Conservation (phyloP, 2,888 invertebrate genomes). For the Eupithecia abbreviata region DNA sequence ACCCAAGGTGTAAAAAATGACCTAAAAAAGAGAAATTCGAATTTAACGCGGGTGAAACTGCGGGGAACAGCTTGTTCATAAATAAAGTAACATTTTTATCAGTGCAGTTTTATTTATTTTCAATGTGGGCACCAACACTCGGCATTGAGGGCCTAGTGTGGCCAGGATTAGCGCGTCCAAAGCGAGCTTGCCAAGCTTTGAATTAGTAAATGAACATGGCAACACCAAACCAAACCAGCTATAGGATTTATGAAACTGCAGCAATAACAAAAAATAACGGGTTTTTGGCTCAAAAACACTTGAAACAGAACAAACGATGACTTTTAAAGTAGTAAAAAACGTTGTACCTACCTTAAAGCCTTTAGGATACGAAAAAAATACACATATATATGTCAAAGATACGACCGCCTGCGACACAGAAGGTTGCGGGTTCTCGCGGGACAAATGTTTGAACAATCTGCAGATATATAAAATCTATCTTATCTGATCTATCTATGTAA, state of each 20-base stretch:
- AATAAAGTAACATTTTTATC: neutral
- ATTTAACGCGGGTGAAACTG: too few relatives aligned
- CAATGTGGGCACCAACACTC: neutral
- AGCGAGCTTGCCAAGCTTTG: conserved; percentile 16
- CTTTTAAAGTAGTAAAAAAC: neutral
- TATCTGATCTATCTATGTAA: too few relatives aligned
- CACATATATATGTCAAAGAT: too few relatives aligned
- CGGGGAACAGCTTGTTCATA: neutral
- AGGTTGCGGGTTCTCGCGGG: too few relatives aligned
- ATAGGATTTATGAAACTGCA: neutral
- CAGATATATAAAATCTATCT: too few relatives aligned
- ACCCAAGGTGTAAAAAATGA: too few relatives aligned
- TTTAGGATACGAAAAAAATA: too few relatives aligned
- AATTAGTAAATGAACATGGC: conserved; percentile 19
- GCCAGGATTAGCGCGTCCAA: neutral
- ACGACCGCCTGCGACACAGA: too few relatives aligned
- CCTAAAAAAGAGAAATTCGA: too few relatives aligned
- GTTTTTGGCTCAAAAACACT: neutral
- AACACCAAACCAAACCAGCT: conserved; percentile 7
- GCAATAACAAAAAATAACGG: neutral
- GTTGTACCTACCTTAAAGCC: neutral
- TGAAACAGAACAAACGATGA: neutral
- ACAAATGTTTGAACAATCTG: too few relatives aligned
- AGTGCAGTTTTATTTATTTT: neutral
- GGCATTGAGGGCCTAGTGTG: neutral